Evolutionary conservation across 2,888 invertebrate genomes (phyloP), one percentile per base, ranked within the genome.

Genomic region (Synanthedon andrenaeformis): DNA sequence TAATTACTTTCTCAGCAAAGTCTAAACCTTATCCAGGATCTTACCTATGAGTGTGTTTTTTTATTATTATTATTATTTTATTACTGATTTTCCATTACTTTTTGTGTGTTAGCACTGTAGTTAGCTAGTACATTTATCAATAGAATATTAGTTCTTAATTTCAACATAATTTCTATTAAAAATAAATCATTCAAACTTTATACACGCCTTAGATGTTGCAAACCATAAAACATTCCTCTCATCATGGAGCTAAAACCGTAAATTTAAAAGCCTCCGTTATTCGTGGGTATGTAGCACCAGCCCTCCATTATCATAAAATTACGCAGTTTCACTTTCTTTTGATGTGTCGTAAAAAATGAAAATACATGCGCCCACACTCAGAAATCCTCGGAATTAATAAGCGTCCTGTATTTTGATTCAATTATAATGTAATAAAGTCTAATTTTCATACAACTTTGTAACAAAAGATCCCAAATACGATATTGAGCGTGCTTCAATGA

Each of bases 281-380:
- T 74, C 68, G 70, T 66, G 69, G 67, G 75, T 71, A 72, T 74
- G 71, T 67, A 66, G 72, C 42, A 71, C 65, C 67, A 69, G 70
- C 72, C 76, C 72, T 73, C 83, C 82, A 85, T 85, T 85, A 85
- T 79, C 85, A 85, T 85, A 85, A 85, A 85, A 81, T 84, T 77
- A 81, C 79, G 70, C 70, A 74, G 76, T 84, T 81, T 80, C 83
- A 82, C 82, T 83, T 85, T 84, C 84, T 82, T 82, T 82, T 85
- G 82, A 83, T 84, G 83, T 81, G 78, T 77, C 79, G 66, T 81
- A 80, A 81, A 79, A 81, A 76, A 79, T 74, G 73, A 75, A 76
- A 76, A 74, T 73, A 77, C 74, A 73, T 68, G 69, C 59, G 63
- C 69, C 62, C 58, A 69, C 67, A 65, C 66, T 68, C 67, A 55